phyloP scores from a whole-genome alignment of 2,113 vertebrate species.

The Melanerpes aurifrons region DNA sequence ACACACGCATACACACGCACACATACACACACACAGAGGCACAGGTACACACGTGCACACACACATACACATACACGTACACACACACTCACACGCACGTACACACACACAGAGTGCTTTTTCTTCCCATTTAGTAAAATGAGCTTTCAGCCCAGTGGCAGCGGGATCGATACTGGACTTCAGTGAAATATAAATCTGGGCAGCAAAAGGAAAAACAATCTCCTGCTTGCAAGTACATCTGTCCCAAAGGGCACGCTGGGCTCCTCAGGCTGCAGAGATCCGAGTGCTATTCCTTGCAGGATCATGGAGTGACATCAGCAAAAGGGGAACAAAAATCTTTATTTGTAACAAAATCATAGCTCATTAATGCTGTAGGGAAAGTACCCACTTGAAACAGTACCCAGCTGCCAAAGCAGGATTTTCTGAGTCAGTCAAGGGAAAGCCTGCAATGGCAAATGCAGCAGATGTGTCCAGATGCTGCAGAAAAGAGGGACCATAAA shows the following conservation, averaged over 20 bases:
- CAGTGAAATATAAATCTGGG: slow-evolving; percentile 54
- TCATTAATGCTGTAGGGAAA: slow-evolving; percentile 15
- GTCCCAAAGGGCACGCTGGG: slow-evolving; percentile 43
- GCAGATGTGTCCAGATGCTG: slow-evolving; percentile 52
- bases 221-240: slow-evolving; percentile 18
- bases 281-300: not conserved
- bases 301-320: slow-evolving; percentile 47
- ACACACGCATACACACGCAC: no score
- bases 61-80: no score
- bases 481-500: slow-evolving; percentile 35
- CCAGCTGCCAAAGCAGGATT: slow-evolving; percentile 25
- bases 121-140: slow-evolving; percentile 64
- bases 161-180: slow-evolving; percentile 47
- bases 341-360: slow-evolving; percentile 48
- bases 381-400: slow-evolving; percentile 50
- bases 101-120: not conserved
- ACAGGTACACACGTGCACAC: no score
- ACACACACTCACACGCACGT: no score
- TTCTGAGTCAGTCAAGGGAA: slow-evolving; percentile 17
- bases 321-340: slow-evolving; percentile 49
- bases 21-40: no score
- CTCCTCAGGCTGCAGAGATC: slow-evolving; percentile 38
- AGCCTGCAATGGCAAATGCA: rapidly evolving
- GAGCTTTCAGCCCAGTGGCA: slow-evolving; percentile 25
- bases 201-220: slow-evolving; percentile 61